Percentiles rank a stretch among this genome's conserved stretches.
Evolutionary conservation across 2,113 vertebrate genomes (phyloP).

Genomic region (Peromyscus californicus): DNA sequence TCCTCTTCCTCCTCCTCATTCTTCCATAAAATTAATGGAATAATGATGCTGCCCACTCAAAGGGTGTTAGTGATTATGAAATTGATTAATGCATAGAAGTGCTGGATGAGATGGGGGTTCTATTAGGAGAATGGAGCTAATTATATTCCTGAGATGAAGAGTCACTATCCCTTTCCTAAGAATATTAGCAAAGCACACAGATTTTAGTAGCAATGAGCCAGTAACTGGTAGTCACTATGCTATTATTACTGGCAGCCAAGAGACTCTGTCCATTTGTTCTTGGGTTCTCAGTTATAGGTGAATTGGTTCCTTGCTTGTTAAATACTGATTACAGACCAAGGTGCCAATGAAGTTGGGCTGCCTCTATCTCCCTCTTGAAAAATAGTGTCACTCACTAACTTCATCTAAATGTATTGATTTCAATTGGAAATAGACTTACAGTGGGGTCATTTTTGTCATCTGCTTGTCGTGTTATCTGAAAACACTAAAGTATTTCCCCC

Average conservation of each 20-base stretch:
- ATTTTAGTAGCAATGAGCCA: neutral
- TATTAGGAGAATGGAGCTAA: constrained; percentile 34
- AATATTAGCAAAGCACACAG: neutral
- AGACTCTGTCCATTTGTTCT: constrained; percentile 34
- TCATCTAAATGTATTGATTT: constrained; percentile 59
- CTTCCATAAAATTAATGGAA: constrained; percentile 37
- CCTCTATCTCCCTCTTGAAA: constrained; percentile 8
- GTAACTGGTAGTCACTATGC: constrained; percentile 50
- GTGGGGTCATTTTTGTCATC: constrained; percentile 1
- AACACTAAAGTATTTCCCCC: neutral
- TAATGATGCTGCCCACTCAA: constrained; percentile 1
- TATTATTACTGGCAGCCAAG: constrained; percentile 50
- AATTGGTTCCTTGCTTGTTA: constrained; percentile 57
- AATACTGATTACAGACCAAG: constrained; percentile 55
- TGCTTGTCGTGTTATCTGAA: constrained; percentile 32
- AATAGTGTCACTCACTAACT: constrained; percentile 59
- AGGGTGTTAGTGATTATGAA: constrained; percentile 18
- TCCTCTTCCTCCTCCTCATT: neutral
- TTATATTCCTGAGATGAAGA: constrained; percentile 53
- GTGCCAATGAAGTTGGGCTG: constrained; percentile 12
- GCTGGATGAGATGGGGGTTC: constrained; percentile 24
- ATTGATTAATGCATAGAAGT: constrained; percentile 51
- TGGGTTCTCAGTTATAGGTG: constrained; percentile 42
- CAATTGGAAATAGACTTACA: constrained; percentile 59
- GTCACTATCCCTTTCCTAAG: neutral